Conservation (phyloP, 2,797 vertebrate species). For the Poeciliopsis paucimaculata region DNA sequence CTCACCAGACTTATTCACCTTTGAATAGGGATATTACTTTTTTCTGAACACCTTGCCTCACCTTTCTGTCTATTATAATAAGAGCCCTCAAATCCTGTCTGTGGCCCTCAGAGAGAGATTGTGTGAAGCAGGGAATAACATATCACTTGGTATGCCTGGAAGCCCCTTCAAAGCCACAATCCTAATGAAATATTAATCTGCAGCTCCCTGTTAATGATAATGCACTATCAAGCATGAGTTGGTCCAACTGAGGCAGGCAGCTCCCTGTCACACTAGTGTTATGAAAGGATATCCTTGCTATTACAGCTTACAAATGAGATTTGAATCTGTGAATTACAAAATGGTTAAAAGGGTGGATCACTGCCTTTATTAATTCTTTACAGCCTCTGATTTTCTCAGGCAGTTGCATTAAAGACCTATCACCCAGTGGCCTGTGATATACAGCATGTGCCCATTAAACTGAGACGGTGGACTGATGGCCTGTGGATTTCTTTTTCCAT, state of each 20-base stretch:
- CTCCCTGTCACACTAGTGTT: slow-evolving; percentile 66
- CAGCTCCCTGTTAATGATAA: slow-evolving; percentile 77
- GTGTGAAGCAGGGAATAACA: slow-evolving; percentile 73
- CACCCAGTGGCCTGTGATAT: slow-evolving; percentile 45
- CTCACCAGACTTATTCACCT: slow-evolving; percentile 60
- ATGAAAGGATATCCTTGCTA: slow-evolving; percentile 70
- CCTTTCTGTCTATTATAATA: slow-evolving; percentile 75
- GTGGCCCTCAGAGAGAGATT: slow-evolving; percentile 58
- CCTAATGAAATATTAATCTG: slow-evolving; percentile 84
- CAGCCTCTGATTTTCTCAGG: slow-evolving; percentile 64
- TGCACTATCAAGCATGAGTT: slow-evolving; percentile 76
- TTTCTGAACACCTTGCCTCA: slow-evolving; percentile 62
- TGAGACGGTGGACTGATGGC: slow-evolving; percentile 20
- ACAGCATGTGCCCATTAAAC: slow-evolving; percentile 51
- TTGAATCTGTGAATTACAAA: slow-evolving; percentile 75
- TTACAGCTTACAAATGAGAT: slow-evolving; percentile 77
- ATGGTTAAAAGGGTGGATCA: slow-evolving; percentile 65
- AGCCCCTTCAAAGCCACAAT: slow-evolving; percentile 66
- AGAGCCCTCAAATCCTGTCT: slow-evolving; percentile 61
- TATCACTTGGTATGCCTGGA: slow-evolving; percentile 69
- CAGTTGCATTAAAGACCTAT: slow-evolving; percentile 62
- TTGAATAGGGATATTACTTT: slow-evolving; percentile 68
- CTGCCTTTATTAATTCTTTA: slow-evolving; percentile 72
- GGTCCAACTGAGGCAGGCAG: slow-evolving; percentile 62
- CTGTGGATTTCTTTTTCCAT: slow-evolving; percentile 18